Conservation (phyloP, 2,888 invertebrate genomes). For the Drosophila gaucha region DNA sequence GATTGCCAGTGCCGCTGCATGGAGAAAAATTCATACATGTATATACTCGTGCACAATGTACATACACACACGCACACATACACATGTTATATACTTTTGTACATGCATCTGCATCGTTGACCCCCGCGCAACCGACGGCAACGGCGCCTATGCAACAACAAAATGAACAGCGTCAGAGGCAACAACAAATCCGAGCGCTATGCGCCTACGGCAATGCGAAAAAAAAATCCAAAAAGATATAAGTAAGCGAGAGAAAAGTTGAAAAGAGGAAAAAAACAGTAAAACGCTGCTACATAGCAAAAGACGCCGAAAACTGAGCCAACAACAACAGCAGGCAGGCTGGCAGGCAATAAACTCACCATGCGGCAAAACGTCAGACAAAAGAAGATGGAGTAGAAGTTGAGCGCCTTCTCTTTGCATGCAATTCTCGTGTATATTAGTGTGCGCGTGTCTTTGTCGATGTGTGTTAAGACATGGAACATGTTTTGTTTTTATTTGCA, state of each 20-base stretch:
- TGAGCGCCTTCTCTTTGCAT: constrained; percentile 75
- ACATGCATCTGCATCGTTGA: constrained; percentile 39
- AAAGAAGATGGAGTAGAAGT: constrained; percentile 77
- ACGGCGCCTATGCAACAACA: constrained; percentile 39
- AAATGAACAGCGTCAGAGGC: constrained; percentile 19
- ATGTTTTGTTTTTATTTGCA: constrained; percentile 69
- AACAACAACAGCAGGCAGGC: constrained; percentile 53
- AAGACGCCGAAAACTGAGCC: constrained; percentile 69
- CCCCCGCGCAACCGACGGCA: constrained; percentile 34
- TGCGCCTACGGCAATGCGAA: constrained; percentile 31
- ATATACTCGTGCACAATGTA: constrained; percentile 36
- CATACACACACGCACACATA: constrained; percentile 26
- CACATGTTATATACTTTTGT: constrained; percentile 11
- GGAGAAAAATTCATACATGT: constrained; percentile 61
- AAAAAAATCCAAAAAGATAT: constrained; percentile 10
- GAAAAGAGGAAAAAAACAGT: constrained; percentile 19
- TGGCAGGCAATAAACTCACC: constrained; percentile 69
- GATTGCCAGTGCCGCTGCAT: constrained; percentile 68
- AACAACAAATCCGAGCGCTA: constrained; percentile 44
- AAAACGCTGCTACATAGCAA: constrained; percentile 33
- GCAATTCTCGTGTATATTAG: constrained; percentile 69
- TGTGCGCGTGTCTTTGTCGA: constrained; percentile 64
- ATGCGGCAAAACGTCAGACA: constrained; percentile 79
- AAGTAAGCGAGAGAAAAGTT: constrained; percentile 9
- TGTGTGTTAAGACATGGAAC: constrained; percentile 59